Evolutionary conservation across 2,113 vertebrate genomes (phyloP), one percentile per base, ranked within the genome.

Genomic region (Vicugna pacos): DNA sequence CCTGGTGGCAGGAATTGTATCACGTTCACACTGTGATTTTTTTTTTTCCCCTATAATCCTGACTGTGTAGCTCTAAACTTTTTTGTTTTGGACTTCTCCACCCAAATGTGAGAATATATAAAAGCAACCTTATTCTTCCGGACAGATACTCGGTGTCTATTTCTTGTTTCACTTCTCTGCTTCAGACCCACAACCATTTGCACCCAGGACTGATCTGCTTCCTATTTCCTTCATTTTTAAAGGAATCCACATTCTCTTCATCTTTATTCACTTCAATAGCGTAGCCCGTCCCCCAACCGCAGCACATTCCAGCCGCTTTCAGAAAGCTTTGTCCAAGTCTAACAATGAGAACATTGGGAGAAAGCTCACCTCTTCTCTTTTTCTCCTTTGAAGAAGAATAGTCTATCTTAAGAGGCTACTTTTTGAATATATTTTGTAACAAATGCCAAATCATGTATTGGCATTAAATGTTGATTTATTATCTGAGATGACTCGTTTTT

Each of bases 41-140:
- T 50, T 70, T 26, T 1, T 42, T 42, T 42, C 38, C 38, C 38
- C 48, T 77, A 0, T 58, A 82, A 46, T 28, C 11, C 38, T 82
- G 64, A 67, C 28, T 26, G n/a, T 82, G 7, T 56, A 58, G 26
- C 62, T 64, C 32, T 30, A 70, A 64, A 60, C 8, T 46, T 46
- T 89, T 76, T 62, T 54, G 69, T 50, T 79, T 69, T 91, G 50
- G 64, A 81, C 30, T 93, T 95, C 70, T 79, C 62, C n/a, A 67
- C 65, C 67, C 42, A 80, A 75, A 85, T 56, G 58, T 79, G 72
- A 50, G 28, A 50, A 80, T 67, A 93, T n/a, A 65, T 65, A 83
- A 92, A 87, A 69, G 42, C 58, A 85, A 46, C 9, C 5, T 85
- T 73, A 54, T 60, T 79, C 62, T 77, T 85, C 6, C 35, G 80